Base-by-base conservation (phyloP, 1,140 invertebrate genomes). In the Drosophila ananassae region DNA sequence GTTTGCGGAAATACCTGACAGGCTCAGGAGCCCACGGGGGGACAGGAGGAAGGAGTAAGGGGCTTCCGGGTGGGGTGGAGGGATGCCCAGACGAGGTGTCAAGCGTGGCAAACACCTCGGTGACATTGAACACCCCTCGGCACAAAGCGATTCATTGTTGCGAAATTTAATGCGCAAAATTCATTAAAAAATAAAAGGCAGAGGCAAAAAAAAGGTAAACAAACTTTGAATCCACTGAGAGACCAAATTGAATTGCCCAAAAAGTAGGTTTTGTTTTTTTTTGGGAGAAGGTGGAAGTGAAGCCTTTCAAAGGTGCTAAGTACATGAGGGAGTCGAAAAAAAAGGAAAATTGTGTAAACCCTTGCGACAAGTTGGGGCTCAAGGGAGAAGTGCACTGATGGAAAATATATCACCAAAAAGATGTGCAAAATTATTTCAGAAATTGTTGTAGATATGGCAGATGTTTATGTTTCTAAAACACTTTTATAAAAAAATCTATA, bases 91-190 rank as follows among this genome's bases (percentile, higher is more conserved):
- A 68, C 64, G 66, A 73, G 71, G 71, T 73, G 71, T 73, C 71
- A 73, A 73, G 64, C 67, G 67, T 32, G 53, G 64, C 67, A 69
- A 71, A 71, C 67, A 71, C 67, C 52, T 71, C 32, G 67, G 41
- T 57, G 51, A 57, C 67, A 71, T 48, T 64, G 64, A 69, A 69
- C 63, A 44, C 51, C 64, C 34, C 44, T 28, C 13, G 51, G 13
- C 72, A 75, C 72, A 75, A 75, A 75, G 73, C 72, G 73, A 54
- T 67, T 76, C 73, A 68, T 77, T 77, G 64, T 71, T 76, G 82
- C 78, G 83, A 89, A 87, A 87, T 79, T 87, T 87, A 82, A 85
- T 85, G 82, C 72, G 55, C 79, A 57, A 80, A 84, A 80, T 84
- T 84, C 77, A 84, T 84, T 85, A 84, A 84, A 37, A 85, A 84